Percentiles rank a stretch among this genome's conserved stretches.
These are phyloP conservation scores for Eurypyga helias DNA, from an alignment of 2,113 vertebrate genomes.

Conservation along the genomic window DNA sequence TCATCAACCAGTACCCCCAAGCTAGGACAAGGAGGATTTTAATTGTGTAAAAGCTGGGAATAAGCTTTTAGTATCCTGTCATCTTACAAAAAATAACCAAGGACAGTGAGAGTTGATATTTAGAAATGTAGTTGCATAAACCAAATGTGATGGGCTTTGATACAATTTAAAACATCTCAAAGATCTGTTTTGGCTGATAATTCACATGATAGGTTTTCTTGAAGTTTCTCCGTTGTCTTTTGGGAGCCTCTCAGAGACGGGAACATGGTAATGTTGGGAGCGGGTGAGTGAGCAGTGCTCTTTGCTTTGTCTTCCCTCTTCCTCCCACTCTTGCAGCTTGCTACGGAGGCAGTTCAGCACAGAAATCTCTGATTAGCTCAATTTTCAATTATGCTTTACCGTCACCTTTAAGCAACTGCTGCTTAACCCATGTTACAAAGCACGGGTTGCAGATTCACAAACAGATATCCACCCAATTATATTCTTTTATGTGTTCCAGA, in stretches of 20 bases:
- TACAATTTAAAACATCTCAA: neutral
- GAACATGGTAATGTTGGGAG: neutral
- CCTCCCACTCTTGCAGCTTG: neutral
- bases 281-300: rapidly evolving
- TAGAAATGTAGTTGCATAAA: neutral
- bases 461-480: neutral
- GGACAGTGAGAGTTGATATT: neutral
- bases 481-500: neutral
- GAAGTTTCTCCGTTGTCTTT: neutral
- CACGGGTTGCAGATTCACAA: neutral
- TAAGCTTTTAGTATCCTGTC: neutral
- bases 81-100: neutral
- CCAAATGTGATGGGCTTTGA: neutral
- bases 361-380: neutral
- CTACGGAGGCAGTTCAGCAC: neutral
- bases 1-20: too few relatives aligned
- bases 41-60: neutral
- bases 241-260: neutral
- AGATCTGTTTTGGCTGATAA: neutral
- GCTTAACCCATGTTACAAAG: neutral
- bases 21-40: too few relatives aligned
- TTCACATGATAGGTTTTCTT: neutral
- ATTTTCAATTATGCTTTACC: neutral
- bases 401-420: neutral
- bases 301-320: neutral